Evolutionary conservation across 1,140 invertebrate species (phyloP).

Genomic region (Pseudomyrmex cubaensis): DNA sequence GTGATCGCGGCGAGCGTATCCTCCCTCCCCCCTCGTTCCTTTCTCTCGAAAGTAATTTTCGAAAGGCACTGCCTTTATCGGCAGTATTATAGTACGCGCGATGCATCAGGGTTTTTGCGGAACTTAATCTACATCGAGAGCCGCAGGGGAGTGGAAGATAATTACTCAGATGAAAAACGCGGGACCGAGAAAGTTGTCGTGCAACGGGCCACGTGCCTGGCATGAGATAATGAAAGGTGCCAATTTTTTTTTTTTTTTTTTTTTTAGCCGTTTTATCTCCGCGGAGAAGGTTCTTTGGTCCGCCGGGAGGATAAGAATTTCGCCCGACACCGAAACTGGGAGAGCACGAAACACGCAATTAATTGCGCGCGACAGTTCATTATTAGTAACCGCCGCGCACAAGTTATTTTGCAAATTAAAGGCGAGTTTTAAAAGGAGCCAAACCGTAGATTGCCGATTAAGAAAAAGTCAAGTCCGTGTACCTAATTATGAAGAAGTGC

Average conservation of each 20-base stretch:
- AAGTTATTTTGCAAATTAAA: constrained; percentile 52
- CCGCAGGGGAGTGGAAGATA: constrained; percentile 66
- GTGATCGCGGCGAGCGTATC: background rate
- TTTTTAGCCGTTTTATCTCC: constrained; percentile 49
- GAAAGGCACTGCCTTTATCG: constrained; percentile 51
- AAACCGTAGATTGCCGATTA: constrained; percentile 43
- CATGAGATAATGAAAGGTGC: constrained; percentile 73
- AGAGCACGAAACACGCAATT: constrained; percentile 49
- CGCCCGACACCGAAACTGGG: constrained; percentile 47
- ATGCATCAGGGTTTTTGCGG: constrained; percentile 59
- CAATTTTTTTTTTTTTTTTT: constrained; percentile 38
- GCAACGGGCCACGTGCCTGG: constrained; percentile 71
- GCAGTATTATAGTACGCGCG: constrained; percentile 40
- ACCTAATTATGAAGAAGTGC: constrained; percentile 38
- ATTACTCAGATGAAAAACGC: constrained; percentile 73
- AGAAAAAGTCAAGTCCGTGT: constrained; percentile 40
- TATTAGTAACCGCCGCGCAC: constrained; percentile 38
- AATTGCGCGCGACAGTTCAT: constrained; percentile 58
- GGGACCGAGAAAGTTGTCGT: constrained; percentile 72
- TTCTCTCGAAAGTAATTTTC: constrained; percentile 44
- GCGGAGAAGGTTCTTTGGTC: constrained; percentile 35
- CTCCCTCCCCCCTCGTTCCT: too few species aligned
- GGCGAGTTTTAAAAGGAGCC: constrained; percentile 34
- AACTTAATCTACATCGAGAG: constrained; percentile 68
- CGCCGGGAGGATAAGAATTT: constrained; percentile 39